Evolutionary conservation across 2,113 vertebrate species (phyloP), one percentile per base, ranked within the genome.

Genomic region (Xyrauchen texanus): DNA sequence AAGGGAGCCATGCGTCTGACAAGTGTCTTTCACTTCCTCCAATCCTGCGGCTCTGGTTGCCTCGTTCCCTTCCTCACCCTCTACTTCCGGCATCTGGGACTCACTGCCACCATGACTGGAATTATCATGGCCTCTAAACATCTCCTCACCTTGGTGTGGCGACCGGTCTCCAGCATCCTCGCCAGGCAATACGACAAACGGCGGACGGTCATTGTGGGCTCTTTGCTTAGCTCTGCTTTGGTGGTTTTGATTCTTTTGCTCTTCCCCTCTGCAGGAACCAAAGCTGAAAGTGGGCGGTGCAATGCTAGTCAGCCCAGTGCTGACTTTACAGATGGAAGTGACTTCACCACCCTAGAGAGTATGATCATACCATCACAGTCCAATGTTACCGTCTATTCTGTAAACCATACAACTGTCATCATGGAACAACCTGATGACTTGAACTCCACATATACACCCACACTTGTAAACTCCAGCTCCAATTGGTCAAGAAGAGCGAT

Each of bases 21-120:
- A 42, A 79, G 88, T 49, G 45, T 92, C 49, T 96, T 97, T 83
- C 88, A 91, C 47, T 89, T 96, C 80, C 81, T 96, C 82, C 90
- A 89, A 47, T 91, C 85, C 53, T 91, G 91, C 16, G 91, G 92
- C 69, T 82, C 86, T 45, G 93, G 90, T 68, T 95, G 94, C 80
- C 87, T 94, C 68, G 79, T 93, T 10, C 96, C 96, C 4, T 98
- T 97, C 88, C 91, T 97, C 80, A 95, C 95, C 4, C 91, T 97
- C 13, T 96, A 95, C 89, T 90, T 97, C 79, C 79, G 93, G 34
- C 91, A 93, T 66, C 92, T 96, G 78, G 95, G 95, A 45, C 85
- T 97, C 75, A 80, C 87, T 0, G 92, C 95, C 0, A 77, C 89
- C 11, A 93, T 94, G 90, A 92, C 93, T 0, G 95, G 96, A 76